Base-by-base conservation (phyloP, 2,113 vertebrate genomes). In the Xenopus laevis region DNA sequence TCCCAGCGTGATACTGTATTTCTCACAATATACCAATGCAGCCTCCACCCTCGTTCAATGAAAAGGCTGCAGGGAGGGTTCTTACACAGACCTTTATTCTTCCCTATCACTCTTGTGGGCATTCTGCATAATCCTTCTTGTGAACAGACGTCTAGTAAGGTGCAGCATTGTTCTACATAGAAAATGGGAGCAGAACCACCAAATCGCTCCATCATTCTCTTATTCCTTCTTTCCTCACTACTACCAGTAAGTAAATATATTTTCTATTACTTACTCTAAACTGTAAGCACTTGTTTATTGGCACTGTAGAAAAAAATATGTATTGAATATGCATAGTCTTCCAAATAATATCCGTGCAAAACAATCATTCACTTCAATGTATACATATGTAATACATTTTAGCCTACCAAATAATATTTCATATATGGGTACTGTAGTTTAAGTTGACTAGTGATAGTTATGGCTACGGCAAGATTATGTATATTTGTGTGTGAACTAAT, bases 21-120 rank as follows among this genome's bases (percentile, higher is more conserved):
- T 46, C 64, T 16, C 64, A 69, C 45, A 57, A 74, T 74, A 74
- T 61, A 74, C 65, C 12, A 45, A 18, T 74, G 13, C 27, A 45
- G 27, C 66, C 73, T 69, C 73, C 73, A 69, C 73, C 73, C 66
- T 52, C 65, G 68, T 62, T 69, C 59, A 21, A 62, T 76, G n/a
- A 63, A 44, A 50, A 76, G 50, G 33, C 58, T 64, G 20, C 52
- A 63, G 73, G 67, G 65, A 68, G 59, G 65, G 73, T 40, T 44
- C 59, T 9, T 40, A 53, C 46, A 64, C 46, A 68, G 58, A 62
- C 69, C 69, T 71, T 44, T 57, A 61, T 75, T 60, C 21, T 75
- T 61, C 59, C 69, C 66, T 23, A 76, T 60, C 65, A 62, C 16
- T 55, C 53, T n/a, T 55, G 53, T 55, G 16, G 17, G 44, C 65